These are phyloP conservation scores for Hesperophylax magnus DNA, from an alignment of 1,140 invertebrate genomes.

Conservation along the genomic window DNA sequence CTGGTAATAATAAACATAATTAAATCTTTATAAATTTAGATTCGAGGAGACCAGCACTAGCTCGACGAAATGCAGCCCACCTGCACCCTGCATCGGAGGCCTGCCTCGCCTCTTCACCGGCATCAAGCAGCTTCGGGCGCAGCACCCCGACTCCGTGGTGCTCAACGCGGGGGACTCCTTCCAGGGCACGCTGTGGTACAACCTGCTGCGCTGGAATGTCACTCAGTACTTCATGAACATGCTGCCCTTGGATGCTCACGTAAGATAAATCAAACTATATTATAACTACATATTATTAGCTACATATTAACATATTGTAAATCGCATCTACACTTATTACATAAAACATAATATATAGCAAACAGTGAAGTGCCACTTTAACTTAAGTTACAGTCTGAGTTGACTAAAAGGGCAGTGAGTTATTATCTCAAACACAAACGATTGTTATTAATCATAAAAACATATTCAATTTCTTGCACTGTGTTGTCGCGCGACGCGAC, in stretches of 20 bases:
- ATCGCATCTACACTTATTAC: too few species aligned
- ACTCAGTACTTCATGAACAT: conserved; percentile 83
- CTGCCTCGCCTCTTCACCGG: conserved; percentile 77
- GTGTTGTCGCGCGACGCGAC: too few species aligned
- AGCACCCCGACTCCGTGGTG: conserved; percentile 76
- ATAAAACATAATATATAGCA: too few species aligned
- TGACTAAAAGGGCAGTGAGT: too few species aligned
- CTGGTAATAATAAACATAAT: too few species aligned
- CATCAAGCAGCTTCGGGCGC: conserved; percentile 71
- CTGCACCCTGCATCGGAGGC: conserved; percentile 78
- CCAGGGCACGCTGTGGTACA: conserved; percentile 90
- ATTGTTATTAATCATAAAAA: too few species aligned
- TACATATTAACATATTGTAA: too few species aligned
- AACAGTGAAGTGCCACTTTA: too few species aligned
- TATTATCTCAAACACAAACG: too few species aligned
- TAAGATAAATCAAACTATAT: conserved; percentile 64
- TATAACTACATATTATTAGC: too few species aligned
- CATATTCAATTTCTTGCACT: too few species aligned
- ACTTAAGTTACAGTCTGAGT: too few species aligned
- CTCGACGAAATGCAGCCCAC: conserved; percentile 74
- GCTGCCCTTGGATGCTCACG: conserved; percentile 85
- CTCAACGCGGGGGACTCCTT: conserved; percentile 90
- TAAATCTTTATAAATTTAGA: conserved; percentile 61
- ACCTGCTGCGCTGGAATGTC: conserved; percentile 81
- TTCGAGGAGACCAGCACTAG: conserved; percentile 78